Percentiles rank a stretch among this genome's conserved stretches.
Evolutionary conservation across 2,113 vertebrate species (phyloP).

Genomic region (Perca fluviatilis): DNA sequence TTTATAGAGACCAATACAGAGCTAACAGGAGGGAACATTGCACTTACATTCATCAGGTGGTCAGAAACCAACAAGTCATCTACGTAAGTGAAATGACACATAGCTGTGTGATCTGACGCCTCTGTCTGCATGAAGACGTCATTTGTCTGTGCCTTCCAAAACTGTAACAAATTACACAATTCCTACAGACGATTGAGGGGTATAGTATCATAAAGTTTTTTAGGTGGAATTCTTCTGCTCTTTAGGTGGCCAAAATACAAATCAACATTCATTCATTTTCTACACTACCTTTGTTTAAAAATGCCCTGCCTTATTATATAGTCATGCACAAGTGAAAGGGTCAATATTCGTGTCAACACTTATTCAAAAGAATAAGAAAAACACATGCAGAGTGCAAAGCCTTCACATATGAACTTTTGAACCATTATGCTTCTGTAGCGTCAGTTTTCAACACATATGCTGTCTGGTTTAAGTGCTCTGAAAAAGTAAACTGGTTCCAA

Average conservation of each 20-base stretch:
- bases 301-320: neutral
- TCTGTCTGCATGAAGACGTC: neutral
- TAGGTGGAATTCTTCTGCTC: neutral
- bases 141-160: neutral
- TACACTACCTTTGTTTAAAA: conserved; percentile 5
- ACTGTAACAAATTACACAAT: neutral
- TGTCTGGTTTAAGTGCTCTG: conserved; percentile 48
- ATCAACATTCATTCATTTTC: neutral
- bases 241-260: neutral
- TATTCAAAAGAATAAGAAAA: conserved; percentile 41
- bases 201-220: neutral
- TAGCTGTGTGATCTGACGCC: neutral
- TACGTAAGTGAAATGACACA: neutral
- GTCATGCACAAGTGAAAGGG: conserved; percentile 22
- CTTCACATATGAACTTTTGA: conserved; percentile 31
- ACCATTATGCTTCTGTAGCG: conserved; percentile 24
- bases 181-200: neutral
- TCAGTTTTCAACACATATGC: conserved; percentile 60
- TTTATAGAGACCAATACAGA: too few species aligned
- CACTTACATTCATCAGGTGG: neutral
- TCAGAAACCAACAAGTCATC: neutral
- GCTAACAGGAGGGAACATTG: neutral
- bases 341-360: conserved; percentile 24
- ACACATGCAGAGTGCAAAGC: conserved; percentile 44
- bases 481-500: conserved; percentile 33